Evolutionary conservation across 2,113 vertebrate genomes (phyloP), one percentile per base, ranked within the genome.

Genomic region (Lates calcarifer): DNA sequence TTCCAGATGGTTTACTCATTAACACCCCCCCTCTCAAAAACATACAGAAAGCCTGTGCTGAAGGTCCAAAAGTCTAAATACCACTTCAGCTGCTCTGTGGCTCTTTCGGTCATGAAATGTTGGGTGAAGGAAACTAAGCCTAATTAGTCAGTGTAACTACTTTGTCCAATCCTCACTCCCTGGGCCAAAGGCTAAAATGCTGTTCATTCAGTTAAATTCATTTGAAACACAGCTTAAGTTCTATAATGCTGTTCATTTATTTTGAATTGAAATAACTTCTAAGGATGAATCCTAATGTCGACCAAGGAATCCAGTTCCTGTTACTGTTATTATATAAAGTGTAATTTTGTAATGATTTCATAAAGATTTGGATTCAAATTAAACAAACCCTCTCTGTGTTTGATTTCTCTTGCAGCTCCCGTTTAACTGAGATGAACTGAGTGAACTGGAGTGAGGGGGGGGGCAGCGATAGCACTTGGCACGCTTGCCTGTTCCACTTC

Each of bases 1-100:
- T 47, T 31, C 67, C 91, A 91, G 79, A 83, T 92, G 90, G 88
- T 90, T 84, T 41, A 6, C 68, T 80, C 84, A 84, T 94, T 84
- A 86, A 83, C 84, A 65, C 75, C 72, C 83, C 81, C 79, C 79
- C 76, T 85, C 79, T 62, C 5, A 53, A 79, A 79, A 82, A 58
- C 81, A 82, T 10, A 22, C 22, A 70, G 67, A 43, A 61, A 64
- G 8, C 20, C 61, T 31, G 35, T 1, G 22, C 57, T 28, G n/a
- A 74, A 58, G 60, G 45, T 41, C 31, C 15, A 35, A 31, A 45
- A 39, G n/a, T 55, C 29, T 17, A 33, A 74, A 79, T 12, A 20
- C 14, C 35, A 53, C 62, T 56, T n/a, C 20, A 41, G 65, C 13
- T 41, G 18, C 63, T 70, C 18, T 33, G 35, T 37, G 15, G 11